Percentiles rank a stretch among this genome's conserved stretches.
These are phyloP conservation scores for Tetrapedia diversipes DNA, from an alignment of 2,888 invertebrate species.

Conservation along the genomic window DNA sequence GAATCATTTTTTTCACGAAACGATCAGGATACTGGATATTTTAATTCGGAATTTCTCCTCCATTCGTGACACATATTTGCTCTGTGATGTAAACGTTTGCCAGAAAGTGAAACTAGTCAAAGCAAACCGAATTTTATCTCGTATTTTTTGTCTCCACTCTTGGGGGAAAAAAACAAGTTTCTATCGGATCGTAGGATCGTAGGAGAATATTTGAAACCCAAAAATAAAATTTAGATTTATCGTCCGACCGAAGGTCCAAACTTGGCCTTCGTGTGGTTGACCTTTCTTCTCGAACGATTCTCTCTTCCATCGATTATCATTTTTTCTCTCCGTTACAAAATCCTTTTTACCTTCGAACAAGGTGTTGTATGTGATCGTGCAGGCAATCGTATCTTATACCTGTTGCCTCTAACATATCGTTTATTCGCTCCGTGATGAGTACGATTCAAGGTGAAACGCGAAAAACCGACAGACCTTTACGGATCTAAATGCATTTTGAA, in stretches of 20 bases:
- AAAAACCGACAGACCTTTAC: not conserved
- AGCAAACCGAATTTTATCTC: not conserved
- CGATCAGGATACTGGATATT: conserved; percentile 7
- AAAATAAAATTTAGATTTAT: not conserved
- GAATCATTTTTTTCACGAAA: conserved; percentile 15
- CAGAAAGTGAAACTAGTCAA: conserved; percentile 29
- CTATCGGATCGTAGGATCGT: not conserved
- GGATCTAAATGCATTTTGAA: too few relatives aligned
- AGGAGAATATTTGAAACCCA: not conserved
- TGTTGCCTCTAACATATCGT: not conserved
- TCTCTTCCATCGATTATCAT: not conserved
- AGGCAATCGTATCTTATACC: not conserved
- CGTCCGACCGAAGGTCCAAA: not conserved
- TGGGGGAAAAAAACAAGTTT: not conserved
- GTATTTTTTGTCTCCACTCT: not conserved
- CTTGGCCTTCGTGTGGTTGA: not conserved
- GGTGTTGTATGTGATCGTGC: too few relatives aligned
- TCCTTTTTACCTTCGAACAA: not conserved
- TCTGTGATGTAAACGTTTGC: conserved; percentile 11
- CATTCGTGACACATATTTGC: conserved; percentile 25
- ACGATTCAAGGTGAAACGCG: not conserved
- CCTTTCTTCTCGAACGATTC: not conserved
- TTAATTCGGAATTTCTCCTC: conserved; percentile 45
- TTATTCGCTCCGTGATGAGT: not conserved
- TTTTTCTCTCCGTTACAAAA: conserved; percentile 5